Conservation (phyloP, 2,888 invertebrate genomes). For the Neoscelio sp. region DNA sequence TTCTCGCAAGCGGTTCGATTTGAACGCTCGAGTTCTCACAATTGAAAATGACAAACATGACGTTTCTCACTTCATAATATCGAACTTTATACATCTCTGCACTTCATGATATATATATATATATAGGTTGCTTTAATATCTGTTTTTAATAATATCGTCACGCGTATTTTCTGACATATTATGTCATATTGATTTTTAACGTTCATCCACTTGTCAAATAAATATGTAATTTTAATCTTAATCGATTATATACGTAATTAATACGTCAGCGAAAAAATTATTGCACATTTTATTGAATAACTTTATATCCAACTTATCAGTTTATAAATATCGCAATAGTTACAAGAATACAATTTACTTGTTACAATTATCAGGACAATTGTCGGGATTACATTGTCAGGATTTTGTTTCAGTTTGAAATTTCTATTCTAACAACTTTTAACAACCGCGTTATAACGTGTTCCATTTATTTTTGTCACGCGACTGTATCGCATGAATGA, state of each 20-base stretch:
- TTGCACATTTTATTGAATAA: conserved; percentile 7
- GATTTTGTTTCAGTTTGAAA: conserved; percentile 18
- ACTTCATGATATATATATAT: not conserved
- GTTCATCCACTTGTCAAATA: too few species aligned
- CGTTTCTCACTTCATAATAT: conserved; percentile 31
- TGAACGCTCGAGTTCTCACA: conserved; percentile 12
- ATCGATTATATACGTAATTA: too few species aligned
- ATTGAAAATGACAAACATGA: conserved; percentile 36
- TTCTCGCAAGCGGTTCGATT: conserved; percentile 40
- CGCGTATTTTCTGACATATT: conserved; percentile 14
- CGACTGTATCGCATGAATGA: conserved; percentile 49
- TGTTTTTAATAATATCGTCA: conserved; percentile 33
- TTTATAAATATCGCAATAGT: conserved; percentile 17
- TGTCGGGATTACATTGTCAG: too few species aligned
- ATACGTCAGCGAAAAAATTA: too few species aligned
- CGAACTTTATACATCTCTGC: conserved; percentile 26
- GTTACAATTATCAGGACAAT: too few species aligned
- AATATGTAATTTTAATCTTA: too few species aligned
- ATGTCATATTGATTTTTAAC: not conserved
- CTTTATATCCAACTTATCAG: not conserved
- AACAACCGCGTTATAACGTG: conserved; percentile 43
- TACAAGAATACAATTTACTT: conserved; percentile 1
- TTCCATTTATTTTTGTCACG: conserved; percentile 56
- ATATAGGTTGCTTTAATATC: conserved; percentile 29
- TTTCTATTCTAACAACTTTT: conserved; percentile 37